These are phyloP conservation scores for Mastigias papua DNA, from an alignment of 30 jellyfish, hydroid and myxozoan genomes.

Conservation along the genomic window DNA sequence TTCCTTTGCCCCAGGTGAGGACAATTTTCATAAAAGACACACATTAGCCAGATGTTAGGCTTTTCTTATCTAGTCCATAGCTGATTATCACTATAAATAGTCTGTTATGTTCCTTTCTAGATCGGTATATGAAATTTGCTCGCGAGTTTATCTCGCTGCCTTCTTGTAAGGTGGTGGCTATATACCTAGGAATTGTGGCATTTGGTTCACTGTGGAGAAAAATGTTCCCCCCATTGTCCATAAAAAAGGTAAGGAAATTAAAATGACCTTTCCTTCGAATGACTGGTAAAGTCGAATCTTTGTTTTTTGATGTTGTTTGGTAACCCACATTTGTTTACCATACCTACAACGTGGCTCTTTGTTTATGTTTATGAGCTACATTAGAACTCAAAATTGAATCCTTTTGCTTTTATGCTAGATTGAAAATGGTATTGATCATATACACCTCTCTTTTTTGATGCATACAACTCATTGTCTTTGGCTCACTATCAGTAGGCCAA, in stretches of 20 bases:
- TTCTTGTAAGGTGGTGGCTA: slow-evolving; percentile 29
- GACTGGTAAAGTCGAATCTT: neutral
- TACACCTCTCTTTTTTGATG: too few species aligned
- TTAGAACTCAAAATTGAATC: neutral
- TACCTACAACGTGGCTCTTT: neutral
- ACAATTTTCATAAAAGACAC: too few species aligned
- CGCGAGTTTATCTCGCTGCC: slow-evolving; percentile 6
- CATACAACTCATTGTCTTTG: too few species aligned
- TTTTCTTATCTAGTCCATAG: too few species aligned
- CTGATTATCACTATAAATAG: too few species aligned
- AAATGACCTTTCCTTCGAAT: neutral
- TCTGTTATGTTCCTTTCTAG: slow-evolving; percentile 2
- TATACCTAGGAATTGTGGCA: slow-evolving; percentile 11
- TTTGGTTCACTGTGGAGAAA: slow-evolving; percentile 16
- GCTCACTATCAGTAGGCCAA: too few species aligned
- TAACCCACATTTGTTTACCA: too few species aligned
- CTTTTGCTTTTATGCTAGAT: too few species aligned
- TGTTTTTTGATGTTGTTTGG: neutral
- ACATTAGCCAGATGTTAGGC: too few species aligned
- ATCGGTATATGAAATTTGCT: slow-evolving; percentile 39
- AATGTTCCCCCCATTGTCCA: slow-evolving; percentile 14
- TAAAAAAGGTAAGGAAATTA: slow-evolving; percentile 22
- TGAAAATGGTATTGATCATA: neutral
- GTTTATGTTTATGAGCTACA: neutral
- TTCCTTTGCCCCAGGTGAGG: too few species aligned